Base-by-base conservation (phyloP, 2,888 invertebrate species). In the Scaptomyza flava region DNA sequence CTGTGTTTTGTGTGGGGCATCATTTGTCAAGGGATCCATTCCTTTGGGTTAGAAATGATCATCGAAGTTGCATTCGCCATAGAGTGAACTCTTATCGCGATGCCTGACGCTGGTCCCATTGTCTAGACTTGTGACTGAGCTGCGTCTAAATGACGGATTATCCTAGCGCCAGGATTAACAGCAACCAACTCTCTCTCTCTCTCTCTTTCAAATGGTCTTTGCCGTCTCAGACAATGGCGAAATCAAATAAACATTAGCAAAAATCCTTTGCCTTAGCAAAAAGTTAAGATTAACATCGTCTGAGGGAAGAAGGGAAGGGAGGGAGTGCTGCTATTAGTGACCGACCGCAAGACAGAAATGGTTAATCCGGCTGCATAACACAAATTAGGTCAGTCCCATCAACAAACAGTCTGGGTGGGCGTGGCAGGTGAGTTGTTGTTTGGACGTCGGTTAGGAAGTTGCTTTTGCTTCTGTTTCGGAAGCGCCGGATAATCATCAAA, bases 111-210 rank as follows among this genome's bases (percentile, higher is more conserved):
- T 79, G 56, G 45, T 36, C 74, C 78, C 80, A 78, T 82, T 82
- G 82, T 84, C 82, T 82, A 87, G 87, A 87, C 87, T 85, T 86
- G 84, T 87, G 78, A 87, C 85, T 86, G 86, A 86, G 77, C 77
- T 54, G 45, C 48, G 84, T 74, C 85, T 81, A 84, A 87, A 87
- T 83, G 72, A 76, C 45, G 76, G 87, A 87, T 87, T 81, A 87
- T 87, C 87, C 87, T 78, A 84, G 84, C 85, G 84, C 84, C 84
- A 83, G 84, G 84, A 81, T 85, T 85, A 84, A 34, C 58, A 57
- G 45, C 33, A 23, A 27, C 27, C 27, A 46, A 45, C n/a, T 9
- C 3, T 9, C 31, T 31, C 8, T 31, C 8, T 31, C 31, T 27
- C 6, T 27, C 34, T 34, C 36, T n/a, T 6, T 36, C n/a, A 23